A percentile compares a stretch with the other conserved stretches of the same genome.
phyloP scores from a whole-genome alignment of 2,113 vertebrate species.

The Sapayoa aenigma region DNA sequence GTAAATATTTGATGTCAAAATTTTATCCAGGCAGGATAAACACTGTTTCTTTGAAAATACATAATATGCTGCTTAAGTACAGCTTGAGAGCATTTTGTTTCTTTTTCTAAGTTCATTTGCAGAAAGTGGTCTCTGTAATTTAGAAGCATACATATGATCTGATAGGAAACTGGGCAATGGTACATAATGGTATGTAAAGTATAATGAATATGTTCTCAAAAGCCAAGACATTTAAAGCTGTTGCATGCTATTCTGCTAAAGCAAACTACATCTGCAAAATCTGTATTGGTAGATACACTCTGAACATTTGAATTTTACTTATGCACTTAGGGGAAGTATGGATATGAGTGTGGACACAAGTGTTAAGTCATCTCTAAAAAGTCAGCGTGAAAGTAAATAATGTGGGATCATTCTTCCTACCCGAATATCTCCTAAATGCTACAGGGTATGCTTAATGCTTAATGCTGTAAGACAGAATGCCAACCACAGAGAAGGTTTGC shows the following conservation, averaged over 20 bases:
- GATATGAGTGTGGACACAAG: background rate
- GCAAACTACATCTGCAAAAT: background rate
- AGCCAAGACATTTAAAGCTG: background rate
- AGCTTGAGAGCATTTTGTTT: background rate
- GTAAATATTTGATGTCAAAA: background rate
- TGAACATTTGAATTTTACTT: background rate
- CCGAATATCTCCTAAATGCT: background rate
- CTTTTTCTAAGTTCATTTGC: background rate
- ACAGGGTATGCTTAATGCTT: too few species aligned
- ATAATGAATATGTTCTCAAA: background rate
- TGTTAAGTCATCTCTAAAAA: background rate
- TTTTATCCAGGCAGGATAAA: background rate
- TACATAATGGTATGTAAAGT: background rate
- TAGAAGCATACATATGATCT: background rate
- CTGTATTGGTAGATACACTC: background rate
- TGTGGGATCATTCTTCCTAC: background rate
- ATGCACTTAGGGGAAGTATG: background rate
- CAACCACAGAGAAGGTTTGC: background rate
- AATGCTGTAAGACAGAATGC: background rate
- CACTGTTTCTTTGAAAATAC: background rate
- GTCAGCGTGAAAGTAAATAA: background rate
- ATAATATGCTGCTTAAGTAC: background rate
- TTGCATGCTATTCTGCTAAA: background rate
- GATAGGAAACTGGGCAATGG: background rate
- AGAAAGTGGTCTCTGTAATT: background rate